Base-by-base conservation (phyloP, 2,113 vertebrate genomes). In the Misgurnus mizolepis region DNA sequence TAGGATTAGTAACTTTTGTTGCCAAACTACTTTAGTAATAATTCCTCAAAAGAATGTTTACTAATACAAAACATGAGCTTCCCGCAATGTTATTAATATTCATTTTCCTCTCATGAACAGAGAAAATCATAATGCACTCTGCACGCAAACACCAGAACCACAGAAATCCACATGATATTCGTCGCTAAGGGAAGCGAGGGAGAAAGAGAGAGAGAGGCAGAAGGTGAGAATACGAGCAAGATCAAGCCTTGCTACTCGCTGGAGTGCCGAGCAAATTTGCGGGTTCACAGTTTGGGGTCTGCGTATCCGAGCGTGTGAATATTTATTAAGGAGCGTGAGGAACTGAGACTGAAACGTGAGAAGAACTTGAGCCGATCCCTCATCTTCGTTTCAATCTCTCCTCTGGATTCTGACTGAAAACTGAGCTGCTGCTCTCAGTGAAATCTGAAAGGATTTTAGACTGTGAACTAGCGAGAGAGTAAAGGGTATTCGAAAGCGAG, bases 61-160 rank as follows among this genome's bases (percentile, higher is more conserved):
- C 45, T 47, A 10, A 47, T 47, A 8, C 49, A 53, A 53, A 11
- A 58, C 7, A 18, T 18, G 55, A 58, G 55, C n/a, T 18, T 3
- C 55, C 55, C n/a, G 7, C 1, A 18, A 18, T 58, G 55, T 17
- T 17, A 58, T n/a, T 8, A 58, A 58, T 82, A 84, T 82, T 86
- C 78, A 66, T 75, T 69, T 53, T 82, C 80, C 76, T 27, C 22
- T 80, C 84, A 82, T 82, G 55, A 86, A 88, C 75, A 80, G 75
- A 62, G 78, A 79, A 74, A 86, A 85, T 87, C 74, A 62, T 79
- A 43, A 87, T 89, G 65, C 76, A 80, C 81, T 76, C 79, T 80
- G 67, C 82, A 87, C 84, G 83, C 84, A 83, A 69, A 85, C 83
- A 82, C 65, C 74, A 77, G 82, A 73, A 76, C 79, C 49, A 64